phyloP scores from a whole-genome alignment of 2,888 invertebrate genomes.

The Drosophila dives region DNA sequence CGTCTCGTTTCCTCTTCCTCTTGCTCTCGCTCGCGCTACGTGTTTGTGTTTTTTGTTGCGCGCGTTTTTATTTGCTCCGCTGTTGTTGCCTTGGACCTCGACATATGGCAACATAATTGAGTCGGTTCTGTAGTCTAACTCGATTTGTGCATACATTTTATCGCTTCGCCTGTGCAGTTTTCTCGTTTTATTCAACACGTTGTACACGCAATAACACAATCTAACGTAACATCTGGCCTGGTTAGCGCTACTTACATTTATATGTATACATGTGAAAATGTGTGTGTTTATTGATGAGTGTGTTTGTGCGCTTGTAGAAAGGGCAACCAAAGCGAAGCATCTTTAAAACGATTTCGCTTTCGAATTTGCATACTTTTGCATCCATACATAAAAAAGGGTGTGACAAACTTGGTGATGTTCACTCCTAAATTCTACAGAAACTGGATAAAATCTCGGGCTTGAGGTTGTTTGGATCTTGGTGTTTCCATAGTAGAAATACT shows the following conservation, averaged over 20 bases:
- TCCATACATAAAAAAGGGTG: neutral
- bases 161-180: conserved; percentile 22
- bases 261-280: neutral
- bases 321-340: conserved; percentile 18
- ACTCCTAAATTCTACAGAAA: neutral
- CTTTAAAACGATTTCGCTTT: conserved; percentile 22
- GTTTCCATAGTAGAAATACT: neutral
- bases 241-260: conserved; percentile 18
- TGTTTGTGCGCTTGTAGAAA: neutral
- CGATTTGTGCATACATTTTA: conserved; percentile 36
- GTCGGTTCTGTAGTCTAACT: conserved; percentile 50
- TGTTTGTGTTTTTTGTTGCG: conserved; percentile 43
- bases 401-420: neutral
- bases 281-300: neutral
- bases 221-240: conserved; percentile 53
- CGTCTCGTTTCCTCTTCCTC: neutral
- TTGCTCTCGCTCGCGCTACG: neutral
- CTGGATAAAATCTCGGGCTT: neutral
- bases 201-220: conserved; percentile 46
- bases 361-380: conserved; percentile 24
- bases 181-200: conserved; percentile 45
- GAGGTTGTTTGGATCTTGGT: neutral
- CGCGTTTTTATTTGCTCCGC: conserved; percentile 40
- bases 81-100: conserved; percentile 40
- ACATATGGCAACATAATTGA: conserved; percentile 73